Base-by-base conservation (phyloP, 2,888 invertebrate species). In the Xestia c-nigrum region DNA sequence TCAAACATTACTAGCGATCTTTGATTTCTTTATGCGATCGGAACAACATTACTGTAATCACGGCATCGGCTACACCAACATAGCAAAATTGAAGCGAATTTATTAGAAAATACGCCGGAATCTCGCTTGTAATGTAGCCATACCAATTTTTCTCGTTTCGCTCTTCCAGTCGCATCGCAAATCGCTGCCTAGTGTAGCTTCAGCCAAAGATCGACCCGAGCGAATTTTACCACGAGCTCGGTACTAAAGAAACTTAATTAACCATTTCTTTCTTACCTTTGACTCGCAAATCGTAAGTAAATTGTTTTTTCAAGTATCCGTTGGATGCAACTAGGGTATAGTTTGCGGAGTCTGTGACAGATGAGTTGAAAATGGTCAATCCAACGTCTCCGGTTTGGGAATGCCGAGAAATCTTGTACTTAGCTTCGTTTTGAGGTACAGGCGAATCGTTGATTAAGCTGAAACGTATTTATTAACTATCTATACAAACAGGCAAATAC, bases 291-390 rank as follows among this genome's bases (percentile, higher is more conserved):
- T 92, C 91, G 74, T 88, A 91, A 0, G 91, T 91, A 5, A 87
- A 46, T 59, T 63, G 89, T 50, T 88, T 78, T 1, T 75, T 89
- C 6, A 83, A 57, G 65, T 91, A 87, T 12, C 88, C 81, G 81
- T 95, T 96, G 5, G 63, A 80, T 9, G 92, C 94, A 0, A 89
- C 82, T 3, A 95, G 72, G 0, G 95, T 95, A 72, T 96, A 96
- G 66, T 92, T 93, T 19, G 87, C 96, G 0, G 92, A 91, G 67
- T 96, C 95, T 0, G 81, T 73, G 3, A 95, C 88, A 19, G 80
- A 84, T n/a, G 91, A 31, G 19, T 91, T 74, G 1, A 6, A 64
- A 24, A 95, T 92, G 0, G 10, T 76, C 50, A 95, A 81, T 14
- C 71, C 72, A 6, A 89, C 77, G 14, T 89, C 85, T 5, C 80